Evolutionary conservation across 2,888 invertebrate genomes (phyloP).

Genomic region (Caenorhabditis wallacei): DNA sequence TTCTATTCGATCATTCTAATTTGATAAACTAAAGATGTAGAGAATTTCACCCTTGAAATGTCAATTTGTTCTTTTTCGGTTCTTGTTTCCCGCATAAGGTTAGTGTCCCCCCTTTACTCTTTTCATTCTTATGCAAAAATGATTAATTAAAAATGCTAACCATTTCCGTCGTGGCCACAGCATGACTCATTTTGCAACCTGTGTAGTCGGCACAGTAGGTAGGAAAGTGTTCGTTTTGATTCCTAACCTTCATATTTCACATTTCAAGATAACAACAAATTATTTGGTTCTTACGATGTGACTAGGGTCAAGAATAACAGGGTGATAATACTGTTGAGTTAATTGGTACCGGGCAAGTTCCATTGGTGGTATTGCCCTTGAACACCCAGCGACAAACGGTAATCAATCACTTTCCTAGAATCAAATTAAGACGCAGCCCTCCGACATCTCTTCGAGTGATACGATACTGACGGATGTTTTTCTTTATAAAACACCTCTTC

Average conservation of each 20-base stretch:
- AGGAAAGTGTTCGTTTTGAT: conserved; percentile 3
- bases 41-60: conserved; percentile 20
- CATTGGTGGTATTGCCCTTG: conserved; percentile 54
- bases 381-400: conserved; percentile 56
- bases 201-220: conserved; percentile 26
- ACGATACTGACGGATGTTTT: conserved; percentile 40
- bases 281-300: not conserved
- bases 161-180: conserved; percentile 45
- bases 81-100: conserved; percentile 35
- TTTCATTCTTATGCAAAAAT: conserved; percentile 60
- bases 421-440: conserved; percentile 60
- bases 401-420: conserved; percentile 67
- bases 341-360: conserved; percentile 31
- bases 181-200: conserved; percentile 53
- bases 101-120: conserved; percentile 11
- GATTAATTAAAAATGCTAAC: conserved; percentile 60
- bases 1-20: conserved; percentile 33
- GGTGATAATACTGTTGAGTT: conserved; percentile 15
- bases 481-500: conserved; percentile 36
- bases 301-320: not conserved
- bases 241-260: not conserved
- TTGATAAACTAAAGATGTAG: conserved; percentile 49
- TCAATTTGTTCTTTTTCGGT: conserved; percentile 17
- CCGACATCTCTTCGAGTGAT: conserved; percentile 31
- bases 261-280: not conserved